Evolutionary conservation across 2,797 vertebrate species (phyloP).

Genomic region (Cossypha heuglini): DNA sequence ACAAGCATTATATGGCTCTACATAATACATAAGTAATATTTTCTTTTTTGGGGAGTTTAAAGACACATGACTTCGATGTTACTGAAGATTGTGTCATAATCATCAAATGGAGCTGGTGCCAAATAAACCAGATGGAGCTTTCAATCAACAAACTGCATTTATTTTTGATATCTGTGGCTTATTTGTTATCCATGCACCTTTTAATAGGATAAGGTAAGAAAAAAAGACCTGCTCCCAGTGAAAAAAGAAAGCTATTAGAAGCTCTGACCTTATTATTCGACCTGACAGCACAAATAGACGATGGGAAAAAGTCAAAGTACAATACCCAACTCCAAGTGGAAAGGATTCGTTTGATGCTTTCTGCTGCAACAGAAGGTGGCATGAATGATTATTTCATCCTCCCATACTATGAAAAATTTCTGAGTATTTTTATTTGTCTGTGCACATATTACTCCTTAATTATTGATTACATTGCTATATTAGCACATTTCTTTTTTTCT

Average conservation of each 20-base stretch:
- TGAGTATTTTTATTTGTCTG: background rate
- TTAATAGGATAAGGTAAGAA: background rate
- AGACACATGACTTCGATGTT: background rate
- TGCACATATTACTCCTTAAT: background rate
- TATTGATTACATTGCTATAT: background rate
- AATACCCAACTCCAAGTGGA: background rate
- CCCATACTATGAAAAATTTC: background rate
- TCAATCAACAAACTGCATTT: conserved; percentile 28
- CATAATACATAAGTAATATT: background rate
- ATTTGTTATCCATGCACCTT: background rate
- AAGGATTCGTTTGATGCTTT: background rate
- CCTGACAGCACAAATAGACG: background rate
- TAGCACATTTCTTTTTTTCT: background rate
- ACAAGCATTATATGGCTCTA: background rate
- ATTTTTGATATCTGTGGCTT: conserved; percentile 28
- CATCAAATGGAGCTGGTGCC: background rate
- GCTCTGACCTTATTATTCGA: background rate
- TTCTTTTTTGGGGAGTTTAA: background rate
- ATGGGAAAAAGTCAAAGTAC: background rate
- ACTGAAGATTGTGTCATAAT: conserved; percentile 2
- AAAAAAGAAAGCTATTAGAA: background rate
- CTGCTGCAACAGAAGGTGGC: background rate
- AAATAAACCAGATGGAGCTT: conserved; percentile 45
- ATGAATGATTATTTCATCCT: background rate
- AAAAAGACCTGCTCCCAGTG: background rate